Conservation (phyloP, 2,888 invertebrate genomes). For the Campaea margaritaria region DNA sequence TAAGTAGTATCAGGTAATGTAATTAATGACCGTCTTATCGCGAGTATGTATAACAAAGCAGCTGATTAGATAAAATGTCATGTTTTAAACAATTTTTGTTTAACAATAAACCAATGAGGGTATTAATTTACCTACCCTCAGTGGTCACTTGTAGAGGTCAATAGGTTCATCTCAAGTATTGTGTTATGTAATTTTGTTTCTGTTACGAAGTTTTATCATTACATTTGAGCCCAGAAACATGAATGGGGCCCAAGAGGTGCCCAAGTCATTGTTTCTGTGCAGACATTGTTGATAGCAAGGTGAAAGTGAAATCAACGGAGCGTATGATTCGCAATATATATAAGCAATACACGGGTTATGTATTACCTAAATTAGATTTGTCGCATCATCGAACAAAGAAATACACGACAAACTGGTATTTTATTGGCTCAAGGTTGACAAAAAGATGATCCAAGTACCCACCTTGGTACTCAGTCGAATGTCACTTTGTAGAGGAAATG, state of each 20-base stretch:
- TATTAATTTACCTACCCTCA: background rate
- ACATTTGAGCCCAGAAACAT: background rate
- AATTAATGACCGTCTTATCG: too few relatives aligned
- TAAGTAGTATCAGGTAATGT: background rate
- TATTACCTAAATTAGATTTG: constrained; percentile 10
- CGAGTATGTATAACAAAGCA: background rate
- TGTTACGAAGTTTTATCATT: background rate
- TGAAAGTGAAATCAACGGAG: constrained; percentile 31
- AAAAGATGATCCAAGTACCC: constrained; percentile 60
- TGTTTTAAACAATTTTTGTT: background rate
- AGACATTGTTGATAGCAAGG: constrained; percentile 6
- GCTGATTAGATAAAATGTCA: constrained; percentile 17
- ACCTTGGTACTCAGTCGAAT: constrained; percentile 53
- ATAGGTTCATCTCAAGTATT: constrained; percentile 3
- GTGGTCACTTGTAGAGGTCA: constrained; percentile 6
- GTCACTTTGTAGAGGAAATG: constrained; percentile 69
- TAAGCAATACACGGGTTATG: constrained; percentile 3
- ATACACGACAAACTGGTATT: constrained; percentile 55
- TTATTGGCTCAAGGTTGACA: constrained; percentile 76
- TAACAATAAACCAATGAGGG: background rate
- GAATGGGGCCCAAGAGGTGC: background rate
- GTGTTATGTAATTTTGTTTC: background rate
- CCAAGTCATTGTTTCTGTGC: constrained; percentile 8
- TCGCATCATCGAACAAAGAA: constrained; percentile 63
- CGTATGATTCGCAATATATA: constrained; percentile 12